Base-by-base conservation (phyloP, 2,888 invertebrate species). In the Dimorphilus gyrociliatus region DNA sequence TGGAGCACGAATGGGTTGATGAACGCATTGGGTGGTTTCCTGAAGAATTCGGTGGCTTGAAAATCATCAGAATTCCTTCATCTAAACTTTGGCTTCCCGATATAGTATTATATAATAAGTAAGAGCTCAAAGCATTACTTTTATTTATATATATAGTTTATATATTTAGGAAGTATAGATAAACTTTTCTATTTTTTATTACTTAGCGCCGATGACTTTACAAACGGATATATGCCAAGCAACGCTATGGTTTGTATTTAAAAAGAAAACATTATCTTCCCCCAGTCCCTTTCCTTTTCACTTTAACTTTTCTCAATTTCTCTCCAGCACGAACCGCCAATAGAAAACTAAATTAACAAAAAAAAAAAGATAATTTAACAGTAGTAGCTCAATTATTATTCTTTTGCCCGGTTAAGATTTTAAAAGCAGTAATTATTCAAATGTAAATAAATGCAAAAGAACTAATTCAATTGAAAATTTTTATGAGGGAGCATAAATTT, bases 61-160 rank as follows among this genome's bases (percentile, higher is more conserved):
- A 65, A 6, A 67, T 69, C 33, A 63, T 75, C 14, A 70, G 74
- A 43, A 55, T 78, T 12, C 71, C 71, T 14, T 73, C 73, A 39
- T 66, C 68, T 33, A 67, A 72, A 32, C 68, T 81, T 12, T 81
- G 81, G 81, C 66, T 72, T 4, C 81, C 81, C 1, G 74, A 75
- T 46, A 64, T 81, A 48, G 70, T 77, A 0, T 56, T 79, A 12
- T 79, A 75, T 45, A 81, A 81, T 16, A 80, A 78, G 29, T 61
- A 48, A 2, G 69, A 42, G 6, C n/a, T 13, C n/a, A 10, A 21
- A 10, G 10, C 21, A 21, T 21, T n/a, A 21, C n/a, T 21, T 21
- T 21, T 32, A 6, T 2, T 10, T 25, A 25, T 8, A 14, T 21
- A 8, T 21, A 21, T 21, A n/a, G 21, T 21, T n/a, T 21, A 10